Base-by-base conservation (phyloP, 64 coral and sea anemone species). In the Dendrophyllia cribrosa region DNA sequence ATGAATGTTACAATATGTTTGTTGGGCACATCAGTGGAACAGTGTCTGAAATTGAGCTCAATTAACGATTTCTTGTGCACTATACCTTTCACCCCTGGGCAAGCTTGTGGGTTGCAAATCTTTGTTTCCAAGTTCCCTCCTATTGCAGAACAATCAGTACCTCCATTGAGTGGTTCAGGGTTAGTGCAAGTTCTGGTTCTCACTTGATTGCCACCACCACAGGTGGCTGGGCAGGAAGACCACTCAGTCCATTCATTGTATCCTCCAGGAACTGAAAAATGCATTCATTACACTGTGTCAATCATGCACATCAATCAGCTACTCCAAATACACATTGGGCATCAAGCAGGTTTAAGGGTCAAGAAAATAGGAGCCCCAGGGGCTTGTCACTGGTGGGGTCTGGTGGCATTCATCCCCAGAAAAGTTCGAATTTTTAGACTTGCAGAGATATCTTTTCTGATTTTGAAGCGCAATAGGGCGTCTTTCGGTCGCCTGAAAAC, bases 151-250 rank as follows among this genome's bases (percentile, higher is more conserved):
- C 95, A 97, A 62, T 94, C 95, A 24, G 61, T 76, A 4, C 95
- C 95, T 51, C 95, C 95, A 65, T 97, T 97, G 1, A 97, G 91
- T 15, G 95, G 95, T 65, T 87, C 76, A 17, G 95, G 95, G 11
- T 83, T 91, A 58, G 88, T 83, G 66, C 95, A 97, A 34, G 91
- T 81, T 76, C 95, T 91, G 0, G 92, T 91, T 60, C 95, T 87
- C 50, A 97, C 17, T 43, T 97, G 95, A 43, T 76, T 91, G 51
- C 88, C 95, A 61, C 88, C 88, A 44, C 95, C 95, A 34, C 95
- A 97, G 11, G 95, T 87, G 19, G 85, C 91, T 16, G 95, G 92
- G 14, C 95, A 97, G 1, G 92, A 73, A 4, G 92, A 87, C 95
- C 95, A 97, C 0, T 62, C 21, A 5, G 59, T 72, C 95, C 95